Evolutionary conservation across 2,888 invertebrate species (phyloP), one percentile per base, ranked within the genome.

Genomic region (Bursaphelenchus okinawaensis): DNA sequence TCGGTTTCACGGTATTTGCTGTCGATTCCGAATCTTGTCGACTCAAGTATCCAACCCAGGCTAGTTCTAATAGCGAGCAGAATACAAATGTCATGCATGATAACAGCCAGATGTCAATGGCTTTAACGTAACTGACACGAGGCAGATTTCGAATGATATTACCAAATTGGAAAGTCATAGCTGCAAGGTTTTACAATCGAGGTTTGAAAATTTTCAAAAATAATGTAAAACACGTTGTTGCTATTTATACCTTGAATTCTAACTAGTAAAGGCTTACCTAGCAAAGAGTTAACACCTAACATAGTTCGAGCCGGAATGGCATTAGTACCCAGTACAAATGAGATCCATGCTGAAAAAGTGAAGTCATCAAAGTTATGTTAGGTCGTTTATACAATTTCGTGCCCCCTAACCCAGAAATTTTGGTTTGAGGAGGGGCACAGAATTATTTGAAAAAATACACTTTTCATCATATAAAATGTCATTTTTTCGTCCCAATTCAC

Each of bases 81-180:
- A 81, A 81, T 23, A 81, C 81, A 55, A 81, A 80, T 20, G 81
- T 81, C 79, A 81, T 80, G 64, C 81, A 81, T n/a, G 76, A 76
- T 27, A 81, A 72, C 76, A 81, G 77, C 81, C 81, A 81, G 9
- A 81, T 76, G 63, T 80, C 79, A 64, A 78, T 78, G 27, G 76
- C 75, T 74, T 77, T 24, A 3, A 62, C 80, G 69, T 81, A 81
- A 28, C 75, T 75, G n/a, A 81, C 81, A 54, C 81, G 66, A 0
- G 81, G 81, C 58, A 81, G 69, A 66, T 82, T 81, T 26, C 80
- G 68, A 55, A 81, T 81, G 61, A 81, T 81, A 62, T 80, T 81
- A 52, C 81, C 81, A 56, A 81, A 81, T 63, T 81, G 81, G 64
- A 81, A 81, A 9, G 81, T 81, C 75, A 74, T 74, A 20, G 72